These are phyloP conservation scores for Phocides pigmalion DNA, from an alignment of 1,140 invertebrate genomes.

Conservation along the genomic window DNA sequence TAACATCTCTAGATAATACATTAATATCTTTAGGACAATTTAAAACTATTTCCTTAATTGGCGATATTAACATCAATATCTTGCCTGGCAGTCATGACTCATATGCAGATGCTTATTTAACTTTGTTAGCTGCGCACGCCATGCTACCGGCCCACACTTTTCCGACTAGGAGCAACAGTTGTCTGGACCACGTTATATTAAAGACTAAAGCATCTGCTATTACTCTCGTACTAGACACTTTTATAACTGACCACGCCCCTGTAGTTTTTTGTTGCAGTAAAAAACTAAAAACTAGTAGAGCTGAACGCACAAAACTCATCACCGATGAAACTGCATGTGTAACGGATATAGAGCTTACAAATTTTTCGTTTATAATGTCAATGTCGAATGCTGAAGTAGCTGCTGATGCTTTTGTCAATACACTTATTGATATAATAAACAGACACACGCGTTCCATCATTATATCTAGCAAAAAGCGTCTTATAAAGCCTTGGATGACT, in stretches of 20 bases:
- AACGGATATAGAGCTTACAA: not conserved
- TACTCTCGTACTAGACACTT: conserved; percentile 17
- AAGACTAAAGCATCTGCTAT: conserved; percentile 8
- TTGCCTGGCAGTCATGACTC: not conserved
- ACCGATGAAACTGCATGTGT: conserved; percentile 6
- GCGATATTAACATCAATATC: conserved; percentile 28
- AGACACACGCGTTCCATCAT: not conserved
- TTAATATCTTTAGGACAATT: not conserved
- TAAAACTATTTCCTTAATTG: conserved; percentile 7
- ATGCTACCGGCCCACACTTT: conserved; percentile 13
- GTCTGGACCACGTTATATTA: conserved; percentile 21
- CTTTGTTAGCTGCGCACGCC: conserved; percentile 14
- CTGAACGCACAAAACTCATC: not conserved
- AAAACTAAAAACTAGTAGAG: not conserved
- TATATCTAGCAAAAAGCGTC: not conserved
- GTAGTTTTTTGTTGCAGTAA: conserved; percentile 11
- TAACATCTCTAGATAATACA: not conserved
- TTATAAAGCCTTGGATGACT: not conserved
- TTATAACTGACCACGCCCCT: conserved; percentile 24
- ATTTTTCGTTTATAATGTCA: not conserved
- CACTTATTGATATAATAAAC: not conserved
- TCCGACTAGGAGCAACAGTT: conserved; percentile 8
- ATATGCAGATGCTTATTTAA: conserved; percentile 12
- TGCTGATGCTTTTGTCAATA: no score
- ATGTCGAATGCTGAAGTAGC: no score